These are phyloP conservation scores for Albula goreensis DNA, from an alignment of 2,113 vertebrate species.

Conservation along the genomic window DNA sequence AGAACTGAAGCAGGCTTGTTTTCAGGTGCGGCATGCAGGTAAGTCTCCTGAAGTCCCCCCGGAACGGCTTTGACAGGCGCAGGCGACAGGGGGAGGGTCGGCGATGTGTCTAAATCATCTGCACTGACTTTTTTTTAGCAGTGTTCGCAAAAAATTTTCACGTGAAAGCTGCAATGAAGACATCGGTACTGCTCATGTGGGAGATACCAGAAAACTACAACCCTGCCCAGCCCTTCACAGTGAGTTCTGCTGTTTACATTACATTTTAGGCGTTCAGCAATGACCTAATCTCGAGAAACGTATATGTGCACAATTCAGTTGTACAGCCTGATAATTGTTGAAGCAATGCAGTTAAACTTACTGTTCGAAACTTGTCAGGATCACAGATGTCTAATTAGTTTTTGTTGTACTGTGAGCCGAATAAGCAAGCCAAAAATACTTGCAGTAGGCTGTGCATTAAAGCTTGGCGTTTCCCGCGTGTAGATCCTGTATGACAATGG, in stretches of 20 bases:
- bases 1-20: slow-evolving; percentile 24
- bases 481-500: slow-evolving; percentile 99
- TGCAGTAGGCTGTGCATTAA: background rate
- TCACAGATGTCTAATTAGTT: no score
- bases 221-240: slow-evolving; percentile 96
- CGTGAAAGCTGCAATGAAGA: slow-evolving; percentile 98
- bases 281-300: no score
- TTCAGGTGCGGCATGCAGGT: slow-evolving; percentile 57
- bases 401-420: no score
- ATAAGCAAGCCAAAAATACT: no score
- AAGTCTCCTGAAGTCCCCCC: slow-evolving; percentile 42
- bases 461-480: background rate
- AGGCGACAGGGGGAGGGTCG: background rate
- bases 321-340: no score
- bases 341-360: no score
- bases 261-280: no score
- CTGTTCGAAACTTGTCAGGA: no score
- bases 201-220: slow-evolving; percentile 99
- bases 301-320: no score
- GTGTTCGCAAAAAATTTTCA: slow-evolving; percentile 99
- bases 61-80: slow-evolving; percentile 15
- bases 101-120: slow-evolving; percentile 81
- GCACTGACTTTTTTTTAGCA: slow-evolving; percentile 95
- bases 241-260: slow-evolving; percentile 64
- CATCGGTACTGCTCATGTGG: slow-evolving; percentile 94